Evolutionary conservation across 2,797 vertebrate species (phyloP).

Genomic region (Spinibarbus caldwelli): DNA sequence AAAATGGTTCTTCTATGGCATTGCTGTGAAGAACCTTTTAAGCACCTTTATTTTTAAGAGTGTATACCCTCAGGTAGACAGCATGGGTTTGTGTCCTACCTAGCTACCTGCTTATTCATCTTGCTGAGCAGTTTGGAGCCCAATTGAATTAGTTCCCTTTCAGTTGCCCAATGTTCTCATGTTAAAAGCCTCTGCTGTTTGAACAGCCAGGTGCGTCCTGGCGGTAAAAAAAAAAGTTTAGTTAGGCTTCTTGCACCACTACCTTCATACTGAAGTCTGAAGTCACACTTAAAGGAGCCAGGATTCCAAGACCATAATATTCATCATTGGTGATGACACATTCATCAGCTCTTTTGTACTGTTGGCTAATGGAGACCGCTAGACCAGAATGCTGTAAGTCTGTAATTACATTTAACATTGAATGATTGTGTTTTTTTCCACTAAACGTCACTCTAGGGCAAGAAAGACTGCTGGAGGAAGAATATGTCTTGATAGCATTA

Average conservation of each 20-base stretch:
- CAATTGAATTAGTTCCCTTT: slow-evolving; percentile 57
- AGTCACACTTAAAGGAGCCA: slow-evolving; percentile 42
- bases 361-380: not conserved
- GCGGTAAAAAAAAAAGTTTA: slow-evolving; percentile 38
- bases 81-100: slow-evolving; percentile 38
- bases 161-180: slow-evolving; percentile 51
- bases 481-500: slow-evolving; percentile 18
- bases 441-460: not conserved
- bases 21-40: too few relatives aligned
- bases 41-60: too few relatives aligned
- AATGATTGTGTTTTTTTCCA: slow-evolving; percentile 24
- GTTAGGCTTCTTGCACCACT: slow-evolving; percentile 23
- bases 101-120: slow-evolving; percentile 55
- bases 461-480: slow-evolving; percentile 1
- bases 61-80: not conserved
- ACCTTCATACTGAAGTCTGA: slow-evolving; percentile 36
- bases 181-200: slow-evolving; percentile 59
- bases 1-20: too few relatives aligned
- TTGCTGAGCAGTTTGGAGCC: slow-evolving; percentile 40
- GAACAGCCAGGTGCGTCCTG: slow-evolving; percentile 41
- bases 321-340: slow-evolving; percentile 20
- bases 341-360: slow-evolving; percentile 43
- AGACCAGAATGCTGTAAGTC: slow-evolving; percentile 42
- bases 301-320: slow-evolving; percentile 18
- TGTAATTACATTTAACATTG: slow-evolving; percentile 25